phyloP scores from a whole-genome alignment of 2,888 invertebrate genomes.

The Flexamia atlantica region DNA sequence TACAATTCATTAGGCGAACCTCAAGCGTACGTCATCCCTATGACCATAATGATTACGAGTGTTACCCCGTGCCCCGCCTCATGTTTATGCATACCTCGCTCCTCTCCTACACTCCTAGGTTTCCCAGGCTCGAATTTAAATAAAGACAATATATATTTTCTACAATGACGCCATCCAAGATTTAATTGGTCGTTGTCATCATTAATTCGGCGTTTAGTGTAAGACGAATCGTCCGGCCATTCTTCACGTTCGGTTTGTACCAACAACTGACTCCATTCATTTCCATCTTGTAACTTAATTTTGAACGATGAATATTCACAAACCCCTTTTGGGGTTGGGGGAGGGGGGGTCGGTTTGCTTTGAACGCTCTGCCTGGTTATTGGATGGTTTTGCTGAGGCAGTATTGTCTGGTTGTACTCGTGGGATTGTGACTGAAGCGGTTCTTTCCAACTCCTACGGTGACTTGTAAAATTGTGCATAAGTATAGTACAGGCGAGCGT shows the following conservation, averaged over 20 bases:
- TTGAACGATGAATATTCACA: conserved; percentile 47
- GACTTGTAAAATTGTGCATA: no score
- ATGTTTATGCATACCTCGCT: conserved; percentile 24
- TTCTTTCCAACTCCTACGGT: no score
- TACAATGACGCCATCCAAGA: conserved; percentile 48
- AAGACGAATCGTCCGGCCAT: conserved; percentile 29
- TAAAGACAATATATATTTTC: conserved; percentile 52
- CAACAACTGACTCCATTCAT: conserved; percentile 50
- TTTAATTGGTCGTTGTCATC: conserved; percentile 56
- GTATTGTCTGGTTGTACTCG: not conserved
- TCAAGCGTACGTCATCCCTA: not conserved
- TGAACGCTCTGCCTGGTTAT: not conserved
- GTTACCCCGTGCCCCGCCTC: not conserved
- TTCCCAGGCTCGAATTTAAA: conserved; percentile 44
- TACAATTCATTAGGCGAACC: no score
- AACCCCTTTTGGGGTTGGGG: not conserved
- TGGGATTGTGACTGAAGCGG: no score
- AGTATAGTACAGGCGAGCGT: no score
- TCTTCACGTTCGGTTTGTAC: conserved; percentile 27
- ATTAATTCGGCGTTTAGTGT: conserved; percentile 53
- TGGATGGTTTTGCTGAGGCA: conserved; percentile 1
- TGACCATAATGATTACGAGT: not conserved
- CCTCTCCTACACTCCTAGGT: conserved; percentile 8
- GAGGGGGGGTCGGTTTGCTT: not conserved
- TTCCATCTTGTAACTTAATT: conserved; percentile 53